A percentile compares a stretch with the other conserved stretches of the same genome.
phyloP scores from a whole-genome alignment of 2,113 vertebrate species.

The Cynocephalus volans region DNA sequence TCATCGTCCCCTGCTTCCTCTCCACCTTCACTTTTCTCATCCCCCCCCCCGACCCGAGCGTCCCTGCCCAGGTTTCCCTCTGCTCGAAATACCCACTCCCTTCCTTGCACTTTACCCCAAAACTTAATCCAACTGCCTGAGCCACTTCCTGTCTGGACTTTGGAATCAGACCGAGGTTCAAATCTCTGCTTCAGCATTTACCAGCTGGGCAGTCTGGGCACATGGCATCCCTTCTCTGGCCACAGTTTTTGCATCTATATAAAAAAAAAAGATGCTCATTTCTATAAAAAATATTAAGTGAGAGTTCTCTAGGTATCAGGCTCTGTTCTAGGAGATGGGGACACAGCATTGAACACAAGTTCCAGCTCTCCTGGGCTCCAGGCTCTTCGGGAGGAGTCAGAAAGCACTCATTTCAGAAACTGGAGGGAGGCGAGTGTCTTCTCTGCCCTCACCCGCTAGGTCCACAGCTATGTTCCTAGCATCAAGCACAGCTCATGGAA shows the following conservation, averaged over 20 bases:
- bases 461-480: accelerated
- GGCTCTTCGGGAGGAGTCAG: background rate
- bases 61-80: background rate
- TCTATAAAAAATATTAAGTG: background rate
- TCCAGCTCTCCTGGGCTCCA: background rate
- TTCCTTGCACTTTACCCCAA: background rate
- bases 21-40: background rate
- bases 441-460: accelerated
- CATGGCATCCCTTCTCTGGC: background rate
- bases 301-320: accelerated
- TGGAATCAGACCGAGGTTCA: background rate
- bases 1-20: background rate
- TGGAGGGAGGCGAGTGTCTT: background rate
- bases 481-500: accelerated
- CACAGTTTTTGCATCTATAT: background rate
- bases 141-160: background rate
- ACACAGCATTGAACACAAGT: accelerated
- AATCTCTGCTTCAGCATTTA: background rate
- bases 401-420: accelerated
- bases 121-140: background rate
- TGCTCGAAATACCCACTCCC: background rate
- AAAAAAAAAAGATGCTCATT: background rate
- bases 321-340: background rate
- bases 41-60: background rate
- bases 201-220: background rate